A percentile compares a stretch with the other conserved stretches of the same genome.
These are phyloP conservation scores for Ceratina japonica DNA, from an alignment of 1,140 invertebrate genomes.

Conservation along the genomic window DNA sequence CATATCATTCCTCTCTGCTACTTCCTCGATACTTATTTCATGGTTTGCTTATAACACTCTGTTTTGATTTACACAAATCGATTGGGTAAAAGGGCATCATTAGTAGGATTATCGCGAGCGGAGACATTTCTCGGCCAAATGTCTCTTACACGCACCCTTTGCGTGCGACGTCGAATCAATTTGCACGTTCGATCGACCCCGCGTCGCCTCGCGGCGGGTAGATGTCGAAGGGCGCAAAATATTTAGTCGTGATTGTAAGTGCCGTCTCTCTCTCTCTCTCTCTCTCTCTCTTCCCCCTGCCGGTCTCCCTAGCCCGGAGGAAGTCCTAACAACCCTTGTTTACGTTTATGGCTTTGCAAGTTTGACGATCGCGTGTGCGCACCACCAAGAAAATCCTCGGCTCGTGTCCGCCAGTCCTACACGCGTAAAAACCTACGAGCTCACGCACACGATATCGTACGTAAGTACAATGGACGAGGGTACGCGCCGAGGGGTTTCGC, in stretches of 20 bases:
- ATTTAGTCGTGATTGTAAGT: slow-evolving; percentile 74
- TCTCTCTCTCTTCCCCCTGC: slow-evolving; percentile 34
- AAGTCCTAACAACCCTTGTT: slow-evolving; percentile 77
- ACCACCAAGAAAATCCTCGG: not conserved
- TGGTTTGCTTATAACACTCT: not conserved
- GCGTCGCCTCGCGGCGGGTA: not conserved
- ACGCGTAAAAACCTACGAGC: not conserved
- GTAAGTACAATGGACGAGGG: not conserved
- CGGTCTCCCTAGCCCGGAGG: slow-evolving; percentile 41
- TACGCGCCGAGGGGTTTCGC: slow-evolving; percentile 38
- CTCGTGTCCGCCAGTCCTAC: slow-evolving; percentile 7
- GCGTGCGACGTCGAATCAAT: slow-evolving; percentile 34
- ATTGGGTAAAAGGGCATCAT: not conserved
- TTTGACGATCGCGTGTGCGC: slow-evolving; percentile 71
- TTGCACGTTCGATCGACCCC: slow-evolving; percentile 9
- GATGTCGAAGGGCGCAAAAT: slow-evolving; percentile 70
- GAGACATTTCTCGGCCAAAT: not conserved
- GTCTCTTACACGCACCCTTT: not conserved
- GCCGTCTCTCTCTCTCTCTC: slow-evolving; percentile 51
- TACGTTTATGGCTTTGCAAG: slow-evolving; percentile 75
- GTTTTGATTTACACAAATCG: not conserved
- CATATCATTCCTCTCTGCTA: no score
- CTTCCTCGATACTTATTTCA: no score
- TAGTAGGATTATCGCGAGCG: not conserved
- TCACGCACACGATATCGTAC: slow-evolving; percentile 27